Percentiles rank a stretch among this genome's conserved stretches.
phyloP scores from a whole-genome alignment of 2,797 vertebrate species.

The Myripristis jacobus region DNA sequence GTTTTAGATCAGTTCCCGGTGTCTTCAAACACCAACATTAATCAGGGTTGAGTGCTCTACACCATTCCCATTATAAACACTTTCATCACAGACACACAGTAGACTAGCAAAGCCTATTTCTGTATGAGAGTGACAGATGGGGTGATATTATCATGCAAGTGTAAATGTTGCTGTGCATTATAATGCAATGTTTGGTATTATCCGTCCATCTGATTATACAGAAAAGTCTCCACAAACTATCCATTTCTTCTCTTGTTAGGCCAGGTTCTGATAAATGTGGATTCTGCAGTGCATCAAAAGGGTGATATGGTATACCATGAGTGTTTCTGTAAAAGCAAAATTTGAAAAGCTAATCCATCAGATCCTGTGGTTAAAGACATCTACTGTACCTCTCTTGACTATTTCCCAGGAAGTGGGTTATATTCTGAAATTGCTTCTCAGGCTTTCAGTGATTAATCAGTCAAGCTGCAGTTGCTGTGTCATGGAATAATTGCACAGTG shows the following conservation, averaged over 20 bases:
- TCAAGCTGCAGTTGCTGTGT: neutral
- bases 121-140: conserved; percentile 30
- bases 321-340: conserved; percentile 5
- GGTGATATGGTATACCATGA: conserved; percentile 3
- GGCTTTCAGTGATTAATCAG: too few species aligned
- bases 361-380: neutral
- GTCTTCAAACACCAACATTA: neutral
- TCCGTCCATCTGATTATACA: conserved; percentile 54
- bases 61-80: conserved; percentile 49
- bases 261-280: conserved; percentile 43
- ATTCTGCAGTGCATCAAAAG: conserved; percentile 33
- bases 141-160: conserved; percentile 38
- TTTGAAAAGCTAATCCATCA: conserved; percentile 11
- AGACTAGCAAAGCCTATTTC: conserved; percentile 10
- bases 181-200: conserved; percentile 37
- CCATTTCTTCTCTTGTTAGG: conserved; percentile 28
- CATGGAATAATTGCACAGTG: neutral
- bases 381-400: too few species aligned
- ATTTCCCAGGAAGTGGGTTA: too few species aligned
- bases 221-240: conserved; percentile 41
- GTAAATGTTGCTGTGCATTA: conserved; percentile 38
- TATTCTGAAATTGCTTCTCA: too few species aligned
- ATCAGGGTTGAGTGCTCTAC: conserved; percentile 31
- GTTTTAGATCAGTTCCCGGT: too few species aligned
- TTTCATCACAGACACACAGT: conserved; percentile 21